These are phyloP conservation scores for Eonycteris spelaea DNA, from an alignment of 2,113 vertebrate species.

Conservation along the genomic window DNA sequence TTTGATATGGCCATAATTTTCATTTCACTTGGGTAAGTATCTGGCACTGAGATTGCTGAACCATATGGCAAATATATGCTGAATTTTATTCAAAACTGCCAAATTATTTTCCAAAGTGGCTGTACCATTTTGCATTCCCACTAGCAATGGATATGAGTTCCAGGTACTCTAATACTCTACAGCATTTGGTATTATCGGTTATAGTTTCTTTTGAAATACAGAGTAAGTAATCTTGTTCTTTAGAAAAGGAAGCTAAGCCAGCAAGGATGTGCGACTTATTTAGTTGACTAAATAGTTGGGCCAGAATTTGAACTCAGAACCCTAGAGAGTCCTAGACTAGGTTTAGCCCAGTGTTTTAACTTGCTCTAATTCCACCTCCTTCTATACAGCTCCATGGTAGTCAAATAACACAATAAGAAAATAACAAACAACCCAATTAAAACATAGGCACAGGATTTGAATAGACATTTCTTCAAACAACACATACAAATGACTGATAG, in stretches of 20 bases:
- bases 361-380: background rate
- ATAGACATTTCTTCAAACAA: background rate
- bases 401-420: background rate
- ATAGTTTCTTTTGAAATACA: conserved; percentile 1
- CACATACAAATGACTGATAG: background rate
- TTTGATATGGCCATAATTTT: background rate
- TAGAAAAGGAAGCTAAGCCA: background rate
- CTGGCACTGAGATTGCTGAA: background rate
- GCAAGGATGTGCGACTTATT: background rate
- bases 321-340: background rate
- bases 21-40: background rate
- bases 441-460: background rate
- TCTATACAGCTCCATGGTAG: background rate
- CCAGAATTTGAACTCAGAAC: conserved; percentile 43
- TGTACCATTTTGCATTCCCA: background rate
- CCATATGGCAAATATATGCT: background rate
- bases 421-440: background rate
- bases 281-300: background rate
- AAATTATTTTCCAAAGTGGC: background rate
- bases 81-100: background rate
- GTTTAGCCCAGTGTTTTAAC: background rate
- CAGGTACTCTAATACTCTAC: background rate
- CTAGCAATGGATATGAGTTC: background rate
- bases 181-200: background rate
- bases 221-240: background rate